Conservation (phyloP, 2,888 invertebrate species). For the Clitarchus hookeri region DNA sequence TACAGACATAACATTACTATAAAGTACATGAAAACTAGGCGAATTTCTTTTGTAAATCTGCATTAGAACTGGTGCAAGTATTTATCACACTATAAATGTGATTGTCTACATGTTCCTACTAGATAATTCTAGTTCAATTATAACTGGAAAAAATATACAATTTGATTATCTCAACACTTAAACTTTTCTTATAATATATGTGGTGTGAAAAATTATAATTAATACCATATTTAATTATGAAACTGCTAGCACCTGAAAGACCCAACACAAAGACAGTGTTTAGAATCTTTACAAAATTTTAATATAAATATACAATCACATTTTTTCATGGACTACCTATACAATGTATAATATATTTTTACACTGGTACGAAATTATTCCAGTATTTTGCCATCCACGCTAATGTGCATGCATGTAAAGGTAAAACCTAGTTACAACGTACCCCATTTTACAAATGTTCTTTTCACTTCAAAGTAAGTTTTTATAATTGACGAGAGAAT, state of each 20-base stretch:
- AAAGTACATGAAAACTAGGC: background rate
- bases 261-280: background rate
- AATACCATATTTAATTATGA: background rate
- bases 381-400: background rate
- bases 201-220: background rate
- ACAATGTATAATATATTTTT: background rate
- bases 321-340: background rate
- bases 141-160: conserved; percentile 2
- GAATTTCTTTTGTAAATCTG: background rate
- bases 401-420: background rate
- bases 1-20: background rate
- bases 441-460: background rate
- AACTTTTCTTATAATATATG: background rate
- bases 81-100: background rate
- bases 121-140: background rate
- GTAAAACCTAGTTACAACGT: background rate
- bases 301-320: background rate
- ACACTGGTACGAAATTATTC: background rate
- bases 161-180: background rate
- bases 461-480: background rate
- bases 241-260: background rate
- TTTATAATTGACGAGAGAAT: background rate
- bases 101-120: background rate
- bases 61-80: background rate
- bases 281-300: background rate